Evolutionary conservation across 2,888 invertebrate genomes (phyloP), one percentile per base, ranked within the genome.

Genomic region (Caenorhabditis angaria): DNA sequence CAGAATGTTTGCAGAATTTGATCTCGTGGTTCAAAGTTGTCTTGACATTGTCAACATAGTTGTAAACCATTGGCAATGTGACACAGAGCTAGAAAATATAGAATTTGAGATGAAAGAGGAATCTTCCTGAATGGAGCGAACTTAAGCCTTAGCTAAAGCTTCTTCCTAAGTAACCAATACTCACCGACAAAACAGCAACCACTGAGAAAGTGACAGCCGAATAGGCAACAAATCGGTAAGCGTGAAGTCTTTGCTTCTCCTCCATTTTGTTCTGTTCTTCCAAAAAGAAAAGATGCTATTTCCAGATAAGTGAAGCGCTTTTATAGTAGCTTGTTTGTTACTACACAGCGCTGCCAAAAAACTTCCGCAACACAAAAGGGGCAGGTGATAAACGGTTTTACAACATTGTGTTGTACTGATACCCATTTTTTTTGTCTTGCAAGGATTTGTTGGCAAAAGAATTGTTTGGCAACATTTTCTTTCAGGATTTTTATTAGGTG

Each of bases 1-100:
- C 80, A 24, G 82, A 80, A 60, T 65, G 65, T 66, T 76, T 76
- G 68, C 78, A 78, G 76, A 78, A 78, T 35, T 65, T 65, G 68
- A 78, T 70, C 48, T 78, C 78, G 25, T 76, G 71, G 76, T 76
- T 74, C 70, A 78, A 70, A 51, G 68, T 67, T 22, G 62, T 61
- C 71, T 76, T 76, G 70, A 78, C 70, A 61, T 71, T 66, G 55
- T 76, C 68, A 54, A 78, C 78, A 65, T 78, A 78, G 76, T 75
- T 78, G 74, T 76, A 78, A 53, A 77, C 74, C 77, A 77, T 69
- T 58, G 77, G 77, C 18, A 77, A 69, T 22, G 77, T 73, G 63
- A 77, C 67, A 64, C 76, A 76, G 53, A 76, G 64, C 76, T 72
- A 53, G 35, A 68, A 59, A 28, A 14, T 1, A 20, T n/a, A 5